These are phyloP conservation scores for Proterorhinus semilunaris DNA, from an alignment of 2,113 vertebrate genomes.

Conservation along the genomic window DNA sequence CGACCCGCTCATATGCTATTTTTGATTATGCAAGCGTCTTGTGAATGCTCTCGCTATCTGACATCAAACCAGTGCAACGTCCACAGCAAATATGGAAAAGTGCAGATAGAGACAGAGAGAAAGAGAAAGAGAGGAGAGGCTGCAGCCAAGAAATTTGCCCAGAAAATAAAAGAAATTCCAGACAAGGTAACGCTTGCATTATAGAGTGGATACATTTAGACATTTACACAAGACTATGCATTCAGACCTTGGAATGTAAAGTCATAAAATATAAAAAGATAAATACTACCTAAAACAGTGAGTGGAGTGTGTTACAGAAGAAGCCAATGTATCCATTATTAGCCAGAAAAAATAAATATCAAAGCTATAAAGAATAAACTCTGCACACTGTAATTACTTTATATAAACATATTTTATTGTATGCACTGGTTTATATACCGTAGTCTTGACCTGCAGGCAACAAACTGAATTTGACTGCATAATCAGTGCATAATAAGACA, in stretches of 20 bases:
- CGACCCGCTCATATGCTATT: conserved; percentile 4
- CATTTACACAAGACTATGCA: neutral
- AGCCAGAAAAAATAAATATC: no score
- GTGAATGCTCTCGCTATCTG: conserved; percentile 15
- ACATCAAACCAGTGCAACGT: conserved; percentile 4
- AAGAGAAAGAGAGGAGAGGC: neutral
- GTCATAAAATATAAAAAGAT: no score
- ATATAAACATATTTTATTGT: neutral
- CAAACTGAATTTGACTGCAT: conserved; percentile 2
- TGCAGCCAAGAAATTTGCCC: neutral
- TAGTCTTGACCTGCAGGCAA: neutral
- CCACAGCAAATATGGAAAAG: conserved; percentile 4
- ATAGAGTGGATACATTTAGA: neutral
- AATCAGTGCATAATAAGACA: conserved; percentile 1
- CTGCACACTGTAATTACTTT: neutral
- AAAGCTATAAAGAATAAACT: neutral
- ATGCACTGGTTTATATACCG: neutral
- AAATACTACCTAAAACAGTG: no score
- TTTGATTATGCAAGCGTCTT: neutral
- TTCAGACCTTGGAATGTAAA: no score
- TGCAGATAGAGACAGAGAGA: neutral
- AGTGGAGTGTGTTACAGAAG: no score
- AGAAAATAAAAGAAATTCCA: neutral
- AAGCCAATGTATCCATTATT: no score
- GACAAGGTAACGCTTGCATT: neutral